These are phyloP conservation scores for Lucifuga dentata DNA, from an alignment of 2,113 vertebrate genomes.

Conservation along the genomic window DNA sequence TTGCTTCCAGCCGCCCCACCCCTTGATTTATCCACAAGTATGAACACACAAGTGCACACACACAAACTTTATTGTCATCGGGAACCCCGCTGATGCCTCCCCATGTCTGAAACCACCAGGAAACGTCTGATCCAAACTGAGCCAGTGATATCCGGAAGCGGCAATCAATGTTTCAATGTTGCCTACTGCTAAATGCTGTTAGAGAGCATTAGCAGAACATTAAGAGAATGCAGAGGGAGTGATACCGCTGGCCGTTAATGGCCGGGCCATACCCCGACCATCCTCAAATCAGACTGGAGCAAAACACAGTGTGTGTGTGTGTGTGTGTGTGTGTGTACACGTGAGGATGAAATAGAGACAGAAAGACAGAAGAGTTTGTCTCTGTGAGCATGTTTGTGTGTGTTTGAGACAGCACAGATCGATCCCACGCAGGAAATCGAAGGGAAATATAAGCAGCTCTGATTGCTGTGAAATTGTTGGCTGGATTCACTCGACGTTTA, in stretches of 20 bases:
- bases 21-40: neutral
- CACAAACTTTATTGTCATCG: slow-evolving; percentile 18
- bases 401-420: slow-evolving; percentile 44
- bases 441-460: slow-evolving; percentile 65
- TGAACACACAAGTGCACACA: slow-evolving; percentile 1
- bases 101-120: slow-evolving; percentile 3
- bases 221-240: slow-evolving; percentile 57
- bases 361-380: slow-evolving; percentile 2
- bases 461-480: slow-evolving; percentile 64
- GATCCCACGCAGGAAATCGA: slow-evolving; percentile 72
- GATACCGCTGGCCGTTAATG: slow-evolving; percentile 57
- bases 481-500: slow-evolving; percentile 38
- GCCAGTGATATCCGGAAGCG: slow-evolving; percentile 64
- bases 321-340: neutral
- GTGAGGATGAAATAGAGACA: slow-evolving; percentile 25
- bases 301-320: slow-evolving; percentile 2
- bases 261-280: neutral
- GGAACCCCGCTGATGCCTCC: neutral
- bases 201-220: slow-evolving; percentile 72
- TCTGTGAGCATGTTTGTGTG: slow-evolving; percentile 5
- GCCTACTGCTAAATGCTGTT: slow-evolving; percentile 66
- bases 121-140: slow-evolving; percentile 43
- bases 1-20: slow-evolving; percentile 11
- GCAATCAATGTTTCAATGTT: slow-evolving; percentile 64
- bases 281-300: slow-evolving; percentile 28